Percentiles rank a stretch among this genome's conserved stretches.
phyloP scores from a whole-genome alignment of 2,797 vertebrate genomes.

The Thalassophryne amazonica region DNA sequence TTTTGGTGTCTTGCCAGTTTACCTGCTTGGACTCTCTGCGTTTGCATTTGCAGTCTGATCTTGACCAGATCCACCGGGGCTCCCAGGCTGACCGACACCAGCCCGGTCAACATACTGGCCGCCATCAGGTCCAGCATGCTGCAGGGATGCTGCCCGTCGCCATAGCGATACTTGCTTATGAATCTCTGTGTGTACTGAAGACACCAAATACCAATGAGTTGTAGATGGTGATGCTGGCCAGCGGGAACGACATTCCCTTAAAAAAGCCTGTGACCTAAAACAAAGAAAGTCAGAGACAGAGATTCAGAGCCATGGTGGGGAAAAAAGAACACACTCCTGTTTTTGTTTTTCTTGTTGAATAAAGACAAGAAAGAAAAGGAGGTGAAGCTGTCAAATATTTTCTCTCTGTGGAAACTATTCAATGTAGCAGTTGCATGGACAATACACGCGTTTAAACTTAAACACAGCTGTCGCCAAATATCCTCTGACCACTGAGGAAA shows the following conservation, averaged over 20 bases:
- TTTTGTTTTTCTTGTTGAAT: too few relatives aligned
- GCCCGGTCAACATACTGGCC: slow-evolving; percentile 85
- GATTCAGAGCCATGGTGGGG: not conserved
- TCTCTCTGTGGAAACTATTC: not conserved
- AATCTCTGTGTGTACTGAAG: slow-evolving; percentile 86
- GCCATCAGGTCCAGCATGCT: slow-evolving; percentile 78
- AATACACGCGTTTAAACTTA: not conserved
- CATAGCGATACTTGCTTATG: slow-evolving; percentile 80
- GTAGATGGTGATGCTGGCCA: slow-evolving; percentile 89
- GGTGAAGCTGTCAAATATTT: slow-evolving; percentile 6
- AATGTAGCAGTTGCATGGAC: too few relatives aligned
- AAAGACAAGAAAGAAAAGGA: not conserved
- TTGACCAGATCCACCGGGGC: slow-evolving; percentile 93
- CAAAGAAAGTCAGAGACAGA: not conserved
- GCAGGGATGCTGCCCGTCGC: slow-evolving; percentile 52
- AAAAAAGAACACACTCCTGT: not conserved
- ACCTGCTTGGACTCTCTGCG: slow-evolving; percentile 80
- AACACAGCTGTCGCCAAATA: slow-evolving; percentile 18
- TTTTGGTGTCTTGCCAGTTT: too few relatives aligned
- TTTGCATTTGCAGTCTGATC: slow-evolving; percentile 96
- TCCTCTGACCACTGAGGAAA: not conserved
- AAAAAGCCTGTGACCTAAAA: slow-evolving; percentile 88
- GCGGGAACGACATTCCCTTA: slow-evolving; percentile 95
- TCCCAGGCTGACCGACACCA: slow-evolving; percentile 86
- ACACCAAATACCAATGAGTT: slow-evolving; percentile 92